phyloP scores from a whole-genome alignment of 2,888 invertebrate genomes.

The Lasioglossum zephyrum region DNA sequence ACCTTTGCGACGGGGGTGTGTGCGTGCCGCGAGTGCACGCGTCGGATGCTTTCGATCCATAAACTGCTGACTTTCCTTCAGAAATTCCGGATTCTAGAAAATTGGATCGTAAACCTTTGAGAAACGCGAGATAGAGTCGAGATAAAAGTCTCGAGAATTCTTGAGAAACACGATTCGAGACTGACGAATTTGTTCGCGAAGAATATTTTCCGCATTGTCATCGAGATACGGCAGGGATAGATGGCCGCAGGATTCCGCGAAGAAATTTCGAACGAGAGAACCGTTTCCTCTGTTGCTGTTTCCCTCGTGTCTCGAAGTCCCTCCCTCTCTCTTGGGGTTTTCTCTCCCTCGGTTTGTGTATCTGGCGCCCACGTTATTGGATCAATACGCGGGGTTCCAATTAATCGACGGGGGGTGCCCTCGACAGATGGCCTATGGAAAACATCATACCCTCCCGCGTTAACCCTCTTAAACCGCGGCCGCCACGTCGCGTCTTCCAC shows the following conservation, averaged over 20 bases:
- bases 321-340: slow-evolving; percentile 37
- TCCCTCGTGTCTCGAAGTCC: slow-evolving; percentile 34
- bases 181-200: too few species aligned
- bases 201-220: background rate
- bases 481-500: slow-evolving; percentile 25
- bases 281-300: slow-evolving; percentile 9
- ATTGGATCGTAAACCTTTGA: background rate
- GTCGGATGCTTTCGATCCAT: background rate
- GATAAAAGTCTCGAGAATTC: too few species aligned
- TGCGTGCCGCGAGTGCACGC: background rate
- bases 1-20: background rate
- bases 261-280: background rate
- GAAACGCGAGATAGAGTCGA: background rate
- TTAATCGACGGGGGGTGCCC: slow-evolving; percentile 80
- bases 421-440: slow-evolving; percentile 79
- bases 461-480: slow-evolving; percentile 63
- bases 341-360: slow-evolving; percentile 67
- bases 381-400: slow-evolving; percentile 81
- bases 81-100: background rate
- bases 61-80: background rate
- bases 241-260: background rate
- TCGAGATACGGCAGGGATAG: background rate
- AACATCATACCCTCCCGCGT: slow-evolving; percentile 70
- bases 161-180: too few species aligned
- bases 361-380: slow-evolving; percentile 76